Conservation (phyloP, 2,113 vertebrate species). For the Mesitornis unicolor region DNA sequence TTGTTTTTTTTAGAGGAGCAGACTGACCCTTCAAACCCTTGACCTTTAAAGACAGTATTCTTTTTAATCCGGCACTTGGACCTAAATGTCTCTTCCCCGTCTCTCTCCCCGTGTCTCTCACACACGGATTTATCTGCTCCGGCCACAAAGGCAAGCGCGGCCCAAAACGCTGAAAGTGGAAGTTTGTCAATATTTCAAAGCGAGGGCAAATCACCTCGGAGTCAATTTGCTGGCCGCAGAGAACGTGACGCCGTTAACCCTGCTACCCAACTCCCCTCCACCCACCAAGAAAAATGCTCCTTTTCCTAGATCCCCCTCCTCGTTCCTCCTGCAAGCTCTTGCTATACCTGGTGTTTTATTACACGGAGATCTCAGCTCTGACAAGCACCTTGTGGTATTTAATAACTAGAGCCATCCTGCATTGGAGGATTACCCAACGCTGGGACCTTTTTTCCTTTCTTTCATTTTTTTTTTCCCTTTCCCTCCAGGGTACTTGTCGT, state of each 20-base stretch:
- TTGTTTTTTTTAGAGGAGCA: conserved; percentile 82
- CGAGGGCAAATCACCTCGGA: conserved; percentile 65
- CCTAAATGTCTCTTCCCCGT: conserved; percentile 30
- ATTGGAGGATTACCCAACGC: conserved; percentile 22
- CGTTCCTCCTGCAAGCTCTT: conserved; percentile 47
- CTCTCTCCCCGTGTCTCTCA: conserved; percentile 38
- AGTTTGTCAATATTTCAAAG: conserved; percentile 73
- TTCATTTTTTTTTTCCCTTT: too few relatives aligned
- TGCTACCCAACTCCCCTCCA: conserved; percentile 27
- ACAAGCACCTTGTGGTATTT: conserved; percentile 68
- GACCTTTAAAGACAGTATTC: conserved; percentile 84
- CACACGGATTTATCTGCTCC: conserved; percentile 48
- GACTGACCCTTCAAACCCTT: conserved; percentile 91
- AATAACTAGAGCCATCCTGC: conserved; percentile 60
- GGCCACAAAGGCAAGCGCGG: conserved; percentile 43
- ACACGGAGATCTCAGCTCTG: conserved; percentile 69
- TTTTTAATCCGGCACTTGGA: conserved; percentile 70
- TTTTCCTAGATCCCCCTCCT: conserved; percentile 40
- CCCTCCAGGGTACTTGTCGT: neutral
- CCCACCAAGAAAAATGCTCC: conserved; percentile 60
- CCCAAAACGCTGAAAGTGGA: conserved; percentile 50
- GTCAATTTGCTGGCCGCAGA: conserved; percentile 70
- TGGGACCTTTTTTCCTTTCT: neutral
- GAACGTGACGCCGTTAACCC: conserved; percentile 63
- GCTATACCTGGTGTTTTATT: conserved; percentile 73